These are phyloP conservation scores for Hydriomena furcata DNA, from an alignment of 2,888 invertebrate species.

Conservation along the genomic window DNA sequence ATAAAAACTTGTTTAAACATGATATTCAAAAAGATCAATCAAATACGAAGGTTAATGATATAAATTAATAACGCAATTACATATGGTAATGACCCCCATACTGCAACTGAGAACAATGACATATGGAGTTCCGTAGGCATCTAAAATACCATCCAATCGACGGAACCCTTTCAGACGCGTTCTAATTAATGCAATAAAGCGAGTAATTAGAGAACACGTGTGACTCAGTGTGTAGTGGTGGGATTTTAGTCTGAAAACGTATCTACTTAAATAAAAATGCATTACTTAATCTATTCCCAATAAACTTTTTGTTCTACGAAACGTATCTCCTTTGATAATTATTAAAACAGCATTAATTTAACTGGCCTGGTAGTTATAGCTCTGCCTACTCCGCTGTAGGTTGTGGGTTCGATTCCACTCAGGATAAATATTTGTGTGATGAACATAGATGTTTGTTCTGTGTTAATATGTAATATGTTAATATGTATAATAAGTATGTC, in stretches of 20 bases:
- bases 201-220: conserved; percentile 76
- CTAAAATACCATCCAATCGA: conserved; percentile 65
- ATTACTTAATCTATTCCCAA: too few relatives aligned
- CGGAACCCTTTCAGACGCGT: conserved; percentile 76
- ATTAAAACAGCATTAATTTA: too few relatives aligned
- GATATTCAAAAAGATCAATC: not conserved
- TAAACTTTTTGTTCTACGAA: too few relatives aligned
- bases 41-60: conserved; percentile 12
- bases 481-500: too few relatives aligned
- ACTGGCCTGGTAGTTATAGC: too few relatives aligned
- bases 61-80: conserved; percentile 47
- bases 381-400: too few relatives aligned
- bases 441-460: too few relatives aligned
- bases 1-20: too few relatives aligned
- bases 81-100: conserved; percentile 72
- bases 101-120: conserved; percentile 44
- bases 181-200: conserved; percentile 81
- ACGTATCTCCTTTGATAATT: too few relatives aligned
- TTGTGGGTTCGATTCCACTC: too few relatives aligned
- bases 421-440: too few relatives aligned
- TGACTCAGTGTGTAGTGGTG: conserved; percentile 55
- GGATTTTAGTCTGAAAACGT: conserved; percentile 32
- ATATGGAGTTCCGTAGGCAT: conserved; percentile 45
- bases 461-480: too few relatives aligned
- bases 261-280: not conserved